Evolutionary conservation across 2,113 vertebrate species (phyloP).

Genomic region (Pogonocichla stellata): DNA sequence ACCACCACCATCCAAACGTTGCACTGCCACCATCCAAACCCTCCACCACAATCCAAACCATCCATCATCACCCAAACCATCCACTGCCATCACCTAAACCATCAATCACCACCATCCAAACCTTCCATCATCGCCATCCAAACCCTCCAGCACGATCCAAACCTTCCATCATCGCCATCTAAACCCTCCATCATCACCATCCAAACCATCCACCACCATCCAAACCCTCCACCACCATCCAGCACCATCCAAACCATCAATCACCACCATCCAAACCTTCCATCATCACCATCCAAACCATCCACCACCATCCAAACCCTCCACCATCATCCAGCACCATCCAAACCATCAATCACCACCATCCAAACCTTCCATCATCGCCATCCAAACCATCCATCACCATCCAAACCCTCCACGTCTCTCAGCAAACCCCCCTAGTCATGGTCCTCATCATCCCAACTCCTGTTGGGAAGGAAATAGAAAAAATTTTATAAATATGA

Average conservation of each 20-base stretch:
- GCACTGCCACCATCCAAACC: not conserved
- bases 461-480: too few species aligned
- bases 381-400: not conserved
- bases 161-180: not conserved
- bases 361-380: too few species aligned
- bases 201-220: too few species aligned
- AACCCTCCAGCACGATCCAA: not conserved
- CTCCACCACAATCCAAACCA: not conserved
- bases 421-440: not conserved
- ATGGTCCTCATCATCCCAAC: not conserved
- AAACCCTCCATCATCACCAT: accelerated
- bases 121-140: not conserved
- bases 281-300: not conserved
- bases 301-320: not conserved
- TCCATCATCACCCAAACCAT: not conserved
- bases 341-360: too few species aligned
- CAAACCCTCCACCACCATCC: too few species aligned
- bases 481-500: too few species aligned
- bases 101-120: not conserved
- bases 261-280: too few species aligned
- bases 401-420: too few species aligned
- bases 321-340: too few species aligned
- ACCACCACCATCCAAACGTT: too few species aligned
- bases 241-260: too few species aligned
- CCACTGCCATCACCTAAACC: not conserved